Conservation (phyloP, 2,888 invertebrate species). For the Pimpla rufipes region DNA sequence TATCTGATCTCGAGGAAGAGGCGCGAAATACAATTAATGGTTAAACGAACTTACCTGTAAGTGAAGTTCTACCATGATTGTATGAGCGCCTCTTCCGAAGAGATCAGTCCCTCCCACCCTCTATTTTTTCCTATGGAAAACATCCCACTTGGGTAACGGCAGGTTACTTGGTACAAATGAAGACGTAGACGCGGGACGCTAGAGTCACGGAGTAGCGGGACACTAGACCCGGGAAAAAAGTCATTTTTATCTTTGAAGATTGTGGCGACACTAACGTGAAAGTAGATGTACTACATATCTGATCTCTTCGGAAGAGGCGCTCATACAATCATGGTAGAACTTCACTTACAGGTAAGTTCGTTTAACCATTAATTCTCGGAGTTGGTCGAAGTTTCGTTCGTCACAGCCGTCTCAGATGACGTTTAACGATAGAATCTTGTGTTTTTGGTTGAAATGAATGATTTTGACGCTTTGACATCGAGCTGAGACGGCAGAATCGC, state of each 20-base stretch:
- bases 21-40: constrained; percentile 28
- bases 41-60: background rate
- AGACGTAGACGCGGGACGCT: background rate
- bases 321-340: background rate
- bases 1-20: constrained; percentile 48
- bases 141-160: too few relatives aligned
- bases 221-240: background rate
- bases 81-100: background rate
- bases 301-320: constrained; percentile 26
- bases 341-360: background rate
- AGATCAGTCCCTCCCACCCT: background rate
- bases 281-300: constrained; percentile 31
- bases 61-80: constrained; percentile 1
- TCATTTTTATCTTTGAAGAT: constrained; percentile 21
- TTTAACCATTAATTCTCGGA: too few relatives aligned
- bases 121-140: too few relatives aligned
- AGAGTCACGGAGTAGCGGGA: constrained; percentile 4
- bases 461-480: too few relatives aligned
- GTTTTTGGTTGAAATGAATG: too few relatives aligned
- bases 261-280: constrained; percentile 33
- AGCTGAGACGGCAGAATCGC: too few relatives aligned
- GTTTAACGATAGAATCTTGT: too few relatives aligned
- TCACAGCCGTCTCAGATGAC: too few relatives aligned
- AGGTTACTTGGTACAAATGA: background rate
- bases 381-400: too few relatives aligned